Percentiles rank a stretch among this genome's conserved stretches.
These are phyloP conservation scores for Romanogobio albipinnatus DNA, from an alignment of 2,113 vertebrate genomes.

Conservation along the genomic window DNA sequence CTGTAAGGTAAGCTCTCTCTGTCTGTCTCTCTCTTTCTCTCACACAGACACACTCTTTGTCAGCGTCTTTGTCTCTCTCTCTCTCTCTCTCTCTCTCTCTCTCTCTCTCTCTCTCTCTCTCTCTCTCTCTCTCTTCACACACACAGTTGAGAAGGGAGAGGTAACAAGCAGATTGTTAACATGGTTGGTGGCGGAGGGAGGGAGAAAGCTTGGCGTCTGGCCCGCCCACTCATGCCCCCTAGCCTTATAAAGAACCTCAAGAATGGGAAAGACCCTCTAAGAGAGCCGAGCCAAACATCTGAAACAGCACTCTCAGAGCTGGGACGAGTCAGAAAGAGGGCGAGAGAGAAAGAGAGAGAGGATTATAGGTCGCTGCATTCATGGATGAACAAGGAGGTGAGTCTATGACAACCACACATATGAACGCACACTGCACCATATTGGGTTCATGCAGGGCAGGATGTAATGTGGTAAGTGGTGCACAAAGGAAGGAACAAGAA, in stretches of 20 bases:
- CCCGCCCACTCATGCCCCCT: slow-evolving; percentile 55
- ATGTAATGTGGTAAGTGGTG: background rate
- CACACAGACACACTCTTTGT: background rate
- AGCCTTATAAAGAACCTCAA: slow-evolving; percentile 57
- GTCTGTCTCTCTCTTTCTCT: background rate
- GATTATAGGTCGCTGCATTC: slow-evolving; percentile 34
- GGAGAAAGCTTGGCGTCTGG: slow-evolving; percentile 35
- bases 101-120: too few species aligned
- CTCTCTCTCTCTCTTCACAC: background rate
- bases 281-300: slow-evolving; percentile 42
- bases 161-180: slow-evolving; percentile 39
- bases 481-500: slow-evolving; percentile 2
- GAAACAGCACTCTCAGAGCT: slow-evolving; percentile 31
- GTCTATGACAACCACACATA: slow-evolving; percentile 12
- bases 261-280: slow-evolving; percentile 57
- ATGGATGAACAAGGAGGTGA: slow-evolving; percentile 60
- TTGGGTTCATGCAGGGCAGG: slow-evolving; percentile 22
- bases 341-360: slow-evolving; percentile 21
- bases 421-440: slow-evolving; percentile 6
- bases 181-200: slow-evolving; percentile 31
- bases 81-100: too few species aligned
- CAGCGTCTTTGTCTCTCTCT: background rate
- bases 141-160: background rate
- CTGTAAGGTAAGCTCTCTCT: slow-evolving; percentile 25
- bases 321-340: slow-evolving; percentile 19